Base-by-base conservation (phyloP, 2,113 vertebrate genomes). In the Ariopsis seemanni region DNA sequence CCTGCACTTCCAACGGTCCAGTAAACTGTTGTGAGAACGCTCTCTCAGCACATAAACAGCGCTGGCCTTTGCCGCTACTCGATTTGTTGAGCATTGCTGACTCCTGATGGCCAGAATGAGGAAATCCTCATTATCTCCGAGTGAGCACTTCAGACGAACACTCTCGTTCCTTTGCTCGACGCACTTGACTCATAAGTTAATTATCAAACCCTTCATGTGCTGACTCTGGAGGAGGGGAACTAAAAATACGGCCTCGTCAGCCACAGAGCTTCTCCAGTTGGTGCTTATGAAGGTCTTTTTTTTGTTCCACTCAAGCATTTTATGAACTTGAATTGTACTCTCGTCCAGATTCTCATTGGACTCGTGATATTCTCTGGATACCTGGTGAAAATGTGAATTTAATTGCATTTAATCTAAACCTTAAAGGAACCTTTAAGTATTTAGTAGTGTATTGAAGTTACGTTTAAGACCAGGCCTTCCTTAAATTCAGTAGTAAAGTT, bases 91-190 rank as follows among this genome's bases (percentile, higher is more conserved):
- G 48, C n/a, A 50, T 14, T 88, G 80, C 91, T 91, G 94, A 89
- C 94, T 91, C 92, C 95, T 95, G 90, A 90, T 93, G 95, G 87
- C 27, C 50, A 53, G 1, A 52, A 7, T 20, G 8, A 48, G 55
- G 71, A 86, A 86, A 4, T 88, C 2, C 27, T 30, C 55, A 27
- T 74, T 78, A 69, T 69, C 15, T 25, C 25, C 5, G 14, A 74
- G 20, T 10, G 11, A 74, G 22, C 53, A 58, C 27, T 75, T 52
- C 15, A 20, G 15, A 7, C 48, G 27, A n/a, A 42, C 18, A 27
- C 48, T 63, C 22, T 53, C 27, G 17, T 15, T 12, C 9, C 42
- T 1, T 52, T 30, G 60, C 25, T 67, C 12, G 50, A 18, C n/a
- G 22, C 12, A 20, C 48, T 67, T 50, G 42, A 67, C 20, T 67